Percentiles rank a stretch among this genome's conserved stretches.
phyloP scores from a whole-genome alignment of 2,888 invertebrate genomes.

The Harpagoxenus sublaevis region DNA sequence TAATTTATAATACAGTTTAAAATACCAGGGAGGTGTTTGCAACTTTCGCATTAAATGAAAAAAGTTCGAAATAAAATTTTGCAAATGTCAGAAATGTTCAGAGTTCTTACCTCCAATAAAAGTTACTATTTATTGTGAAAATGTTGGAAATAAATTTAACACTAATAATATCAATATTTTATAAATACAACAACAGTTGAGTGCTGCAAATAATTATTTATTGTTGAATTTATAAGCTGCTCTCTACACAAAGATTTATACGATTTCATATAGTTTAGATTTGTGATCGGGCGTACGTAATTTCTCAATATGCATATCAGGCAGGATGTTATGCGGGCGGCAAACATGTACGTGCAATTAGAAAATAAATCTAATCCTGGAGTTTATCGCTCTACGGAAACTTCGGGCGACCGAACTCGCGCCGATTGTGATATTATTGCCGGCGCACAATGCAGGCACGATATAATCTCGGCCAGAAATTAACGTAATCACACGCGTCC shows the following conservation, averaged over 20 bases:
- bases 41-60: neutral
- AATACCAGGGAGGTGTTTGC: neutral
- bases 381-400: conserved; percentile 40
- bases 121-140: neutral
- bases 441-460: conserved; percentile 3
- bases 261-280: conserved; percentile 1
- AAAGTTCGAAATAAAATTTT: neutral
- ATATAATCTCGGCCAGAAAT: conserved; percentile 53
- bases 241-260: neutral
- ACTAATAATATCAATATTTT: neutral
- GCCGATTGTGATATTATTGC: conserved; percentile 24
- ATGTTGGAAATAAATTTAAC: neutral
- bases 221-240: neutral
- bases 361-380: conserved; percentile 50
- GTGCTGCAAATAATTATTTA: neutral
- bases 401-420: conserved; percentile 10
- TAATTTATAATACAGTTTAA: neutral
- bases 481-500: conserved; percentile 51
- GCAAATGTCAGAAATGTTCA: neutral
- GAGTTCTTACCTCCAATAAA: neutral
- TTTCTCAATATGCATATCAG: conserved; percentile 32
- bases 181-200: neutral
- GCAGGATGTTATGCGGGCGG: conserved; percentile 19
- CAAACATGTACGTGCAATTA: conserved; percentile 33
- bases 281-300: neutral